These are phyloP conservation scores for Corythaeola cristata DNA, from an alignment of 2,113 vertebrate genomes.

Conservation along the genomic window DNA sequence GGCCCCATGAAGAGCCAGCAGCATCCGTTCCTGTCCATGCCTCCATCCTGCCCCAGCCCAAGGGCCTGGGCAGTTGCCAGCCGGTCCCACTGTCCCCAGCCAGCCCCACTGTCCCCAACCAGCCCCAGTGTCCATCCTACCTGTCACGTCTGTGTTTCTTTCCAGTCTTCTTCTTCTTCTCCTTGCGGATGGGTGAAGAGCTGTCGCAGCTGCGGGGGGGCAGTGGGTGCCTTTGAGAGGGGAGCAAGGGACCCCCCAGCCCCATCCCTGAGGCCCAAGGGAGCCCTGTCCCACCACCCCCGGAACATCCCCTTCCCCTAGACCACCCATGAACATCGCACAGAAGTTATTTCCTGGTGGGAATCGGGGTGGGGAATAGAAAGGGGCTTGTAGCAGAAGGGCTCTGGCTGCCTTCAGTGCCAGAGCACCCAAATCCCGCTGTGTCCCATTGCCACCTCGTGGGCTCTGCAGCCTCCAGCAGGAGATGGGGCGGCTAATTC, in stretches of 20 bases:
- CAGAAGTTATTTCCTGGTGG: neutral
- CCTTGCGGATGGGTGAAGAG: slow-evolving; percentile 88
- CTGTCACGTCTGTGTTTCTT: slow-evolving; percentile 95
- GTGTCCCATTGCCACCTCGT: slow-evolving; percentile 8
- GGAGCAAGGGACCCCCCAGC: neutral
- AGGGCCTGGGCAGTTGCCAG: neutral
- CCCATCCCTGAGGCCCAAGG: neutral
- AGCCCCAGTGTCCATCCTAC: slow-evolving; percentile 36
- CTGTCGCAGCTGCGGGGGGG: slow-evolving; percentile 84
- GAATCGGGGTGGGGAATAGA: neutral
- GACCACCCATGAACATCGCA: fast-evolving
- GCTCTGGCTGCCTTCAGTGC: neutral
- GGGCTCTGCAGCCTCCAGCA: neutral
- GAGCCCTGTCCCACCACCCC: neutral
- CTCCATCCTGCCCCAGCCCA: neutral
- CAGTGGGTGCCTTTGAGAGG: neutral
- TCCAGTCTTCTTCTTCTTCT: slow-evolving; percentile 90
- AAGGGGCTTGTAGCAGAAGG: neutral
- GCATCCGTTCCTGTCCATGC: fast-evolving
- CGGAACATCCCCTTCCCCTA: neutral
- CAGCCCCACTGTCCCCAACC: neutral
- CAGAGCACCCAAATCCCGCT: neutral
- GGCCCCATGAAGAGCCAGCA: neutral
- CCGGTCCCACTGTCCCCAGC: neutral
- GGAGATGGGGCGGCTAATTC: neutral